Percentiles rank a stretch among this genome's conserved stretches.
These are phyloP conservation scores for Cydia strobilella DNA, from an alignment of 1,140 invertebrate genomes.

Conservation along the genomic window DNA sequence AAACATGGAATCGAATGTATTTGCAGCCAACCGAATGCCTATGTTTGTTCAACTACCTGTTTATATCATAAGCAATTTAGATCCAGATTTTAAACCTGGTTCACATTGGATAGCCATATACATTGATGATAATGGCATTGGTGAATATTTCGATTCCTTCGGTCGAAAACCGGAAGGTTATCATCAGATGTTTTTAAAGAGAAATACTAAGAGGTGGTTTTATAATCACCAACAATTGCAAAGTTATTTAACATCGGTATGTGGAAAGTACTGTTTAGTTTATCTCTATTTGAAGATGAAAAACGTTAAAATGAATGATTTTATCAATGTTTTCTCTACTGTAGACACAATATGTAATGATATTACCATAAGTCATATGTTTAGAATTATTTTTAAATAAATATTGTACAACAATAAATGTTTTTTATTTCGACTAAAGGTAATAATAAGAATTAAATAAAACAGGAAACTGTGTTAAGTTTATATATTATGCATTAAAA, in stretches of 20 bases:
- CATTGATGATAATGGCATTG: not conserved
- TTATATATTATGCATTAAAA: no score
- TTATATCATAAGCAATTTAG: slow-evolving; percentile 22
- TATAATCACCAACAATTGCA: not conserved
- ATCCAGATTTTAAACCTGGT: not conserved
- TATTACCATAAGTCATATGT: no score
- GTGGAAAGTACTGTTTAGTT: no score
- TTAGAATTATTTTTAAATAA: no score
- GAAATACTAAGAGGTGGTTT: slow-evolving; percentile 7
- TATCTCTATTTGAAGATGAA: no score
- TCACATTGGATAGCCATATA: not conserved
- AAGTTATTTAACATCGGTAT: not conserved
- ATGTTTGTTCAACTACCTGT: not conserved
- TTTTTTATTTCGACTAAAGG: no score
- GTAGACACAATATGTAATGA: no score
- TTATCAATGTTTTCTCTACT: not conserved
- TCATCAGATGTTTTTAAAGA: slow-evolving; percentile 3
- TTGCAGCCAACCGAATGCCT: not conserved
- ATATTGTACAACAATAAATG: no score
- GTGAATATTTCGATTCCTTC: slow-evolving; percentile 3
- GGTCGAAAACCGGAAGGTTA: not conserved
- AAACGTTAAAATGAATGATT: no score
- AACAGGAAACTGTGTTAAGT: no score
- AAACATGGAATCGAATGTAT: not conserved
- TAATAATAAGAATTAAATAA: no score